Base-by-base conservation (phyloP, 2,113 vertebrate species). In the Heterochromis multidens region DNA sequence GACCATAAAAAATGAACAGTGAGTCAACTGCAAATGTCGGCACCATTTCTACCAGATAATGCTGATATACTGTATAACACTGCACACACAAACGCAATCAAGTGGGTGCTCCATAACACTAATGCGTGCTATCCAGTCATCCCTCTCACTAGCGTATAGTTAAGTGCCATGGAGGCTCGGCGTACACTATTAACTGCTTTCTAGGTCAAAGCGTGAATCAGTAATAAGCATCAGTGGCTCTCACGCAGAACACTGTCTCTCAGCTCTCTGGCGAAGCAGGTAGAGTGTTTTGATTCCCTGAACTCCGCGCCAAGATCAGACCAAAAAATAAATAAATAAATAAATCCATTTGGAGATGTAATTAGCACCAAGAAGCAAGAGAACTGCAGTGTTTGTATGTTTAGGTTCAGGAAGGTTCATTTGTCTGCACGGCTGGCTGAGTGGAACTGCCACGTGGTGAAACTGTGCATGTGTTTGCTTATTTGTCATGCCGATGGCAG, bases 171-270 rank as follows among this genome's bases (percentile, higher is more conserved):
- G 77, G 86, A 74, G 72, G 88, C 83, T 80, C 17, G 23, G 84
- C 31, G 40, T 79, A 37, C 23, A 27, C 93, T 74, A 49, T 88
- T 80, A 87, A 82, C 78, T 27, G 52, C 85, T 89, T 91, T 94
- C 89, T 90, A 88, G 93, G 93, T 92, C 90, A 91, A 57, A 78
- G 72, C 7, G 31, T 89, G 88, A 90, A 89, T 88, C 83, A 23
- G 57, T 90, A 77, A 83, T 88, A 33, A 87, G 84, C 84, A 49
- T 27, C 77, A 43, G 81, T 6, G 19, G 56, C 72, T 83, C 65
- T 87, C 59, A 19, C n/a, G 78, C 78, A 59, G 81, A 82, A 23
- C 67, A 1, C 25, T 1, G 14, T 25, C 77, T 63, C 84, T 72
- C 8, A 4, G 40, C 83, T 82, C 67, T 23, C 9, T 27, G 27